Conservation (phyloP, 2,888 invertebrate genomes). For the Mythimna vitellina region DNA sequence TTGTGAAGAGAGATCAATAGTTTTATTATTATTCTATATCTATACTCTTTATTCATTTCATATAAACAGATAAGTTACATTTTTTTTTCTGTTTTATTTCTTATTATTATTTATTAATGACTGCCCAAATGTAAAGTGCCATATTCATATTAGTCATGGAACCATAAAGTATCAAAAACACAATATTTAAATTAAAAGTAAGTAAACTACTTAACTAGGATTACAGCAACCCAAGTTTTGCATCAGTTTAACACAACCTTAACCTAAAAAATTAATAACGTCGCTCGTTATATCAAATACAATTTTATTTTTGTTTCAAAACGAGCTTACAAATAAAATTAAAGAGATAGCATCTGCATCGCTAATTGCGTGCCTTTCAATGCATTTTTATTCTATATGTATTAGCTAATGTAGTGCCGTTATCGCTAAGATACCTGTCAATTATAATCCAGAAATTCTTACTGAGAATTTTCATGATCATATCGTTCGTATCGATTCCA, state of each 20-base stretch:
- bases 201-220: slow-evolving; percentile 1
- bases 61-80: too few species aligned
- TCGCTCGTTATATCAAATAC: slow-evolving; percentile 22
- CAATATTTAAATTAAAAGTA: not conserved
- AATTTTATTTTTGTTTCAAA: slow-evolving; percentile 40
- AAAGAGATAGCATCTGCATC: slow-evolving; percentile 51
- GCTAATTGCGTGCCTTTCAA: slow-evolving; percentile 54
- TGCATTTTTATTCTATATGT: slow-evolving; percentile 40
- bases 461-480: slow-evolving; percentile 64
- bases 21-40: too few species aligned
- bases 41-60: too few species aligned
- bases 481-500: slow-evolving; percentile 57
- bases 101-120: too few species aligned
- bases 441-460: slow-evolving; percentile 56
- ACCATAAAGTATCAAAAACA: not conserved
- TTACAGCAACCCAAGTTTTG: not conserved
- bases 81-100: too few species aligned
- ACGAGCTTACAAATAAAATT: slow-evolving; percentile 50
- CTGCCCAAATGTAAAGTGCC: too few species aligned
- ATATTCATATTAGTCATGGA: too few species aligned
- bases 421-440: slow-evolving; percentile 66
- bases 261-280: slow-evolving; percentile 38
- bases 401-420: slow-evolving; percentile 48
- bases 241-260: slow-evolving; percentile 31
- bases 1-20: too few species aligned